Base-by-base conservation (phyloP, 2,888 invertebrate species). In the Hyposoter dolosus region DNA sequence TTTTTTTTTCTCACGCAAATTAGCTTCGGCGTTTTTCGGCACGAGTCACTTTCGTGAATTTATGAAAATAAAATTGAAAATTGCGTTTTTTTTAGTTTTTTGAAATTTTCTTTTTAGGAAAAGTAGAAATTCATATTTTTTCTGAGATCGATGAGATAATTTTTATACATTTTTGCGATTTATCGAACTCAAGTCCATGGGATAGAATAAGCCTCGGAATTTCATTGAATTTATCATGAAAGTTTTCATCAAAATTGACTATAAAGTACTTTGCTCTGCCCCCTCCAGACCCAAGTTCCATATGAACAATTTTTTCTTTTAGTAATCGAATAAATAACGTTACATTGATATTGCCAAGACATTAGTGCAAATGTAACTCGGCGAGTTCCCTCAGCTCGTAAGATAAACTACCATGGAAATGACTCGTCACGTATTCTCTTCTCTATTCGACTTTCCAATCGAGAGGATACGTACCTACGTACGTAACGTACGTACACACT, bases 391-490 rank as follows among this genome's bases (percentile, higher is more conserved):
- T 66, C 65, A 74, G 66, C 66, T 56, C 23, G 32, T 17, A 10
- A 40, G 40, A 35, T 28, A 4, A 12, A 5, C 9, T 35, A n/a
- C 17, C 71, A 74, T 72, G 77, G 47, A 83, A 86, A 83, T 81
- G 83, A 80, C 80, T 86, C 86, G 77, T 86, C 86, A 86, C 83
- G 83, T 83, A 76, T 65, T 76, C 40, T 82, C 69, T 50, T 23
- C 15, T 32, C 77, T 81, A 72, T 81, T 56, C 86, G 81, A 86
- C 86, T 86, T 86, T 86, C 86, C 81, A 86, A 86, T 86, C 86
- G 35, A 50, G 75, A 56, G 47, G 53, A 68, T 68, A 82, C 50
- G 40, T 32, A 63, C 35, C 28, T 28, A 28, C 28, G 28, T 28
- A 35, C n/a, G 43, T 53, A 28, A 35, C n/a, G 43, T 53, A 28